Evolutionary conservation across 2,113 vertebrate species (phyloP).

Genomic region (Cyrtonyx montezumae): DNA sequence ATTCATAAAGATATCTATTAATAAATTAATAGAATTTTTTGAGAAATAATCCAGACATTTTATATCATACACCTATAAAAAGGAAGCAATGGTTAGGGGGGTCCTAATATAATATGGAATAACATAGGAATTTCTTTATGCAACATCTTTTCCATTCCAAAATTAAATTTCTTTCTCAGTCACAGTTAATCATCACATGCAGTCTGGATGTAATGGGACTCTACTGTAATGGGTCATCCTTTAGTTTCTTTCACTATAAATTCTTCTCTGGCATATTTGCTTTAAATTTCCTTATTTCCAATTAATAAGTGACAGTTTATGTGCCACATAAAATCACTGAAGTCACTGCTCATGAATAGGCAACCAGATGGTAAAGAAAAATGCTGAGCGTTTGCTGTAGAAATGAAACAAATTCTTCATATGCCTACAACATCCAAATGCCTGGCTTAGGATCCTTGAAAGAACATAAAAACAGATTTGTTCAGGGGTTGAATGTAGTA

Average conservation of each 20-base stretch:
- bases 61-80: background rate
- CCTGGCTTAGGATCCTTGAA: background rate
- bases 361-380: background rate
- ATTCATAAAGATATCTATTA: background rate
- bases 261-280: background rate
- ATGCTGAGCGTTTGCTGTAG: background rate
- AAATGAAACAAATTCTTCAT: background rate
- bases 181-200: background rate
- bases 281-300: slow-evolving; percentile 4
- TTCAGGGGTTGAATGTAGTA: background rate
- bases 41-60: background rate
- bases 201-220: no score
- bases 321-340: background rate
- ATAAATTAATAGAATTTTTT: background rate
- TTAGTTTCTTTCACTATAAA: background rate
- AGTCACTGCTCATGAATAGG: background rate
- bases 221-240: background rate
- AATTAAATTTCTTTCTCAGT: background rate
- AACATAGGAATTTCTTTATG: background rate
- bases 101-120: background rate
- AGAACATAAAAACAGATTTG: background rate
- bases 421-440: background rate
- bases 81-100: background rate
- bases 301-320: slow-evolving; percentile 23
- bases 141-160: background rate